Evolutionary conservation across 2,888 invertebrate species (phyloP), one percentile per base, ranked within the genome.

Genomic region (Amphipoea lucens): DNA sequence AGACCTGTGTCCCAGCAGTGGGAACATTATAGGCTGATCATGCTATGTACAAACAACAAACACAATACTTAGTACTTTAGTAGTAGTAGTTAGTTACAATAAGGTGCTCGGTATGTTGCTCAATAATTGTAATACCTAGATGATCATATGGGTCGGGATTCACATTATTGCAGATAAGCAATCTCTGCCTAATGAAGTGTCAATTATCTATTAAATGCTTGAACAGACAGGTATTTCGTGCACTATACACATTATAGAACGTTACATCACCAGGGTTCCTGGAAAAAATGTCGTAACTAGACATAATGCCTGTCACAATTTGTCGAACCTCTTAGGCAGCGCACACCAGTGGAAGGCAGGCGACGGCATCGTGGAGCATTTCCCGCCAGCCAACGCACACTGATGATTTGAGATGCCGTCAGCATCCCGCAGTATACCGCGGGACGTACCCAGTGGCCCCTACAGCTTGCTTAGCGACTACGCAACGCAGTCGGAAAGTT

Each of bases 191-290:
- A 69, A 54, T 68, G 29, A 54, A n/a, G 51, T 63, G 68, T n/a
- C 63, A 62, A 78, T 76, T 42, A 42, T 36, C 48, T 62, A 2
- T 40, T 36, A 62, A 62, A 68, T 54, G 68, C 76, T 36, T 54
- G 36, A 69, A 68, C 9, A 14, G 42, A 60, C 12, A 20, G 36
- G 62, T 45, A 67, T 76, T 29, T 76, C 23, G 42, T 45, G 14
- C 5, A 36, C 66, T 17, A 14, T 5, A 6, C n/a, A 66, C 48
- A 73, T 36, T 4, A 17, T 14, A 48, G 9, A 14, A 23, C 5
- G 0, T 60, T 11, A 57, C 17, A 1, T n/a, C 7, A 67, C 14
- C n/a, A 14, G 66, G 14, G 7, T 42, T 66, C 1, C 12, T 40
- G 14, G 4, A n/a, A 7, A 12, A 1, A 4, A 14, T 66, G 42